Conservation (phyloP, 1,140 invertebrate species). For the Xylocopa sonorina region DNA sequence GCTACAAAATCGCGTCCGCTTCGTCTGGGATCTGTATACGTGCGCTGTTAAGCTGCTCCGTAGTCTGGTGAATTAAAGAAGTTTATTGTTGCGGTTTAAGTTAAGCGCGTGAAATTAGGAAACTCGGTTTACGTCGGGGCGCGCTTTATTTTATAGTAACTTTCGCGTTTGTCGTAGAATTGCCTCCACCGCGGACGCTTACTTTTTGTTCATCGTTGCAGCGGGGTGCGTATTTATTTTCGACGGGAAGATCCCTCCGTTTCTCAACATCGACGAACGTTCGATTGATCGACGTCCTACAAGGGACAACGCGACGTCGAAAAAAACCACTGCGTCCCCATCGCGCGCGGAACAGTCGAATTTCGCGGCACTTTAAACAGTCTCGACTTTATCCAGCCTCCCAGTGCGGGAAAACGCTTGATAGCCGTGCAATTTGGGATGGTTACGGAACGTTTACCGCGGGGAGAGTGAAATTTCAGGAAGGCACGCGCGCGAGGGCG, state of each 20-base stretch:
- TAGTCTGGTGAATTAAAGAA: background rate
- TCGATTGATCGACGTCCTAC: no score
- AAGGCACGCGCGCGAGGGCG: background rate
- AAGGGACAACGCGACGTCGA: no score
- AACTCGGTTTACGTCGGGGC: background rate
- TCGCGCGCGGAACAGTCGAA: slow-evolving; percentile 35
- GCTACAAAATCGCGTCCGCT: background rate
- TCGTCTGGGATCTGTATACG: background rate
- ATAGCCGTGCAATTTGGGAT: slow-evolving; percentile 46
- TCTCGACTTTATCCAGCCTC: slow-evolving; percentile 36
- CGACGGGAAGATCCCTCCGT: no score
- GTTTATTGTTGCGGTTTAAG: background rate
- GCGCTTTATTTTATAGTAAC: background rate
- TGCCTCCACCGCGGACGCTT: background rate
- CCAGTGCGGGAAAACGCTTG: slow-evolving; percentile 10
- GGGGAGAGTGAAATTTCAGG: slow-evolving; percentile 49
- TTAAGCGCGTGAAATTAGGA: background rate
- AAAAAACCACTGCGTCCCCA: no score
- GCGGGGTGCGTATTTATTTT: no score
- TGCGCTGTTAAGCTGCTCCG: background rate
- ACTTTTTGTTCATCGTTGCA: no score
- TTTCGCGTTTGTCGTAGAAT: no score
- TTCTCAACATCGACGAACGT: no score
- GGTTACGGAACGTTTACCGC: slow-evolving; percentile 51
- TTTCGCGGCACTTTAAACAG: slow-evolving; percentile 47